Evolutionary conservation across 64 coral and sea anemone species (phyloP).

Genomic region (Montipora sp.): DNA sequence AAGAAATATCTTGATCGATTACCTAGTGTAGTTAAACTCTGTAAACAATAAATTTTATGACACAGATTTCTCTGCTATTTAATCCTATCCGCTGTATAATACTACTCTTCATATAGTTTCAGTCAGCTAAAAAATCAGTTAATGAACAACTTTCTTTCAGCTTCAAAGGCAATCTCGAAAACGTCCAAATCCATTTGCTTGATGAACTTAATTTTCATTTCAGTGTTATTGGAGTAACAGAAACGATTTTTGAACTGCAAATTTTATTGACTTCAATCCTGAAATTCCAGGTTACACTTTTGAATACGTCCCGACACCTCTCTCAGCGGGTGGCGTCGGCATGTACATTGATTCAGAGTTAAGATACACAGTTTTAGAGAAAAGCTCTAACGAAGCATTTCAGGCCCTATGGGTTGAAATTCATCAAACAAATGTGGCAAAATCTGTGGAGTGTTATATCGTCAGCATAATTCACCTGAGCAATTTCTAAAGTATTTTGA

Average conservation of each 20-base stretch:
- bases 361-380: too few relatives aligned
- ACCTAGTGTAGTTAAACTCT: conserved; percentile 35
- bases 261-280: background rate
- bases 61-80: background rate
- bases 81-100: background rate
- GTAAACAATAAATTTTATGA: background rate
- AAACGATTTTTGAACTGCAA: conserved; percentile 34
- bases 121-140: background rate
- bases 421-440: too few relatives aligned
- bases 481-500: background rate
- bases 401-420: too few relatives aligned
- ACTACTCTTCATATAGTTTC: too few relatives aligned
- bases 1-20: conserved; percentile 34
- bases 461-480: too few relatives aligned
- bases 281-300: background rate
- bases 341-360: background rate
- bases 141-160: background rate
- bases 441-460: too few relatives aligned
- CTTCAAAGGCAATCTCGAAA: conserved; percentile 23
- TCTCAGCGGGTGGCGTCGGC: conserved; percentile 1
- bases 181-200: conserved; percentile 21
- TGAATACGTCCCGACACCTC: conserved; percentile 20
- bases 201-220: background rate
- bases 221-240: conserved; percentile 20
- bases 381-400: too few relatives aligned